Evolutionary conservation across 2,888 invertebrate genomes (phyloP).

Genomic region (Emesis furor): DNA sequence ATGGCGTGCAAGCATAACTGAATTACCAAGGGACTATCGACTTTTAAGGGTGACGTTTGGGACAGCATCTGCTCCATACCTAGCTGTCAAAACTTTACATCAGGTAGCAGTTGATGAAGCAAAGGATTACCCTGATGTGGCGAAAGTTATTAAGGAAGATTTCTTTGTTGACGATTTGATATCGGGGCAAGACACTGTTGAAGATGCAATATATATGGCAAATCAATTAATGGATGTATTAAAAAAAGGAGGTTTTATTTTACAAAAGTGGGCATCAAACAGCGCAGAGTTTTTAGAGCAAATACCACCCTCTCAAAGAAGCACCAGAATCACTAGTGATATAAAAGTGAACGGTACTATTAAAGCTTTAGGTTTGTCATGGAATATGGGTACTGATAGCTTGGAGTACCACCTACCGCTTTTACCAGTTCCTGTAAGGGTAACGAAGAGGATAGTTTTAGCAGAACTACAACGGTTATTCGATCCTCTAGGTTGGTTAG

Average conservation of each 20-base stretch:
- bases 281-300: conserved; percentile 50
- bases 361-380: conserved; percentile 63
- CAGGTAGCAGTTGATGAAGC: conserved; percentile 45
- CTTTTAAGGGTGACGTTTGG: conserved; percentile 68
- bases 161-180: conserved; percentile 60
- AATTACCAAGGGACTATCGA: not conserved
- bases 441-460: conserved; percentile 68
- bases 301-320: conserved; percentile 5
- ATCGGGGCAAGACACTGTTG: conserved; percentile 44
- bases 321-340: not conserved
- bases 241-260: conserved; percentile 53
- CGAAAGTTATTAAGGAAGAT: conserved; percentile 48
- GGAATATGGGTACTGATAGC: conserved; percentile 66
- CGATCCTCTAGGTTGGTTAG: conserved; percentile 73
- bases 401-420: conserved; percentile 65
- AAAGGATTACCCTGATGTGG: conserved; percentile 34
- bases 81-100: conserved; percentile 56
- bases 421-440: conserved; percentile 26
- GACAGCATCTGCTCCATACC: conserved; percentile 67
- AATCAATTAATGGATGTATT: conserved; percentile 42
- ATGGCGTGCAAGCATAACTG: not conserved
- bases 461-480: conserved; percentile 36
- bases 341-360: conserved; percentile 55
- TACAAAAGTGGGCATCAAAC: conserved; percentile 69
- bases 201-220: conserved; percentile 43